Evolutionary conservation across 2,113 vertebrate species (phyloP).

Genomic region (Coracopsis vasa): DNA sequence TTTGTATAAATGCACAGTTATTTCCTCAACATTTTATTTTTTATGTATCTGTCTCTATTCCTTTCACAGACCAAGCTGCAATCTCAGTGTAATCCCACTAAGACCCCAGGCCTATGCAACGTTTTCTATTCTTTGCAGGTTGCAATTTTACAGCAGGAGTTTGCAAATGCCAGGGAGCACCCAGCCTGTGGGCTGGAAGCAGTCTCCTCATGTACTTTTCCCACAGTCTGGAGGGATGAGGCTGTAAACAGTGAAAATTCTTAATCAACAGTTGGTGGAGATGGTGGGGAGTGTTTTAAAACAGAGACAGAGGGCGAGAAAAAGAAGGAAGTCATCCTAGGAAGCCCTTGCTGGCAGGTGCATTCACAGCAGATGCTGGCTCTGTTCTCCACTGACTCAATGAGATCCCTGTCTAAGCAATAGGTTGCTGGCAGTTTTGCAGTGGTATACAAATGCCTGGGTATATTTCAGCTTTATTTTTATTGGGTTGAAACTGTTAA

Average conservation of each 20-base stretch:
- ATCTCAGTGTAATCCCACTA: background rate
- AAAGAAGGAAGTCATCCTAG: background rate
- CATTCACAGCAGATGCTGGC: slow-evolving; percentile 20
- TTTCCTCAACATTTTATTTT: background rate
- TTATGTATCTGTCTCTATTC: background rate
- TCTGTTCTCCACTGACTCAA: background rate
- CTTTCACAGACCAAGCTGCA: background rate
- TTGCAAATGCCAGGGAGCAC: background rate
- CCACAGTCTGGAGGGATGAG: background rate
- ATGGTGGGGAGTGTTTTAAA: background rate
- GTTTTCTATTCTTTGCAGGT: background rate
- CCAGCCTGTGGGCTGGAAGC: background rate
- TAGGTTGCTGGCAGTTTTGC: background rate
- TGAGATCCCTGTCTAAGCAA: background rate
- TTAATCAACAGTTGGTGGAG: background rate
- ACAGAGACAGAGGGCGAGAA: background rate
- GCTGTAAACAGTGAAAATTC: background rate
- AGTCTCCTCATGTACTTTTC: background rate
- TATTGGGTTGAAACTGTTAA: background rate
- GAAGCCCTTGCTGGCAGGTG: slow-evolving; percentile 19
- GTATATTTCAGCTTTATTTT: background rate
- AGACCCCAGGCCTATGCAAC: background rate
- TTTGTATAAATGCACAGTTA: background rate
- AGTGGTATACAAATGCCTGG: background rate
- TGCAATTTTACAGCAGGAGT: background rate